Evolutionary conservation across 2,113 vertebrate genomes (phyloP).

Genomic region (Sturnira hondurensis): DNA sequence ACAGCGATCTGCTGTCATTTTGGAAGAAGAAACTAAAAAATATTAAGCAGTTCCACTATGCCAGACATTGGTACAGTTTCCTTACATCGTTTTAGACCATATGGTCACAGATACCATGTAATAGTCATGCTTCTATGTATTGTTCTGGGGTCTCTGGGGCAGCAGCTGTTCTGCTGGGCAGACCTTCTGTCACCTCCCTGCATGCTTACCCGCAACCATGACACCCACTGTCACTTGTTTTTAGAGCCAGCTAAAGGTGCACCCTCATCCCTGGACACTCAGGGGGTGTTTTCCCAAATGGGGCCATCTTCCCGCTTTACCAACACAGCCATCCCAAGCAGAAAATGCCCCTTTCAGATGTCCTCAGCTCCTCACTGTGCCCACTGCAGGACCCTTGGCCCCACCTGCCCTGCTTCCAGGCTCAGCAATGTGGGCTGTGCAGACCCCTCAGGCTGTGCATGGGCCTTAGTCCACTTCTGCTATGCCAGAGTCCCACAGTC

Average conservation of each 20-base stretch:
- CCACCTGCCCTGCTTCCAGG: neutral
- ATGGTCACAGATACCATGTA: neutral
- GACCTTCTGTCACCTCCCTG: neutral
- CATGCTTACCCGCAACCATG: neutral
- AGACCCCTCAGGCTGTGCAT: neutral
- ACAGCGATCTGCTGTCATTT: neutral
- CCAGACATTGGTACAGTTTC: neutral
- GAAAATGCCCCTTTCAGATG: neutral
- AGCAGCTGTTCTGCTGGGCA: neutral
- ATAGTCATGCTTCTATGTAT: neutral
- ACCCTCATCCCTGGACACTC: too few species aligned
- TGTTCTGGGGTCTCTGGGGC: neutral
- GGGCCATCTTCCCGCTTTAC: neutral
- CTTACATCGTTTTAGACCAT: neutral
- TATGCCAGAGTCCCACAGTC: neutral
- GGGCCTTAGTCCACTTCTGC: neutral
- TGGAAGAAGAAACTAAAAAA: neutral
- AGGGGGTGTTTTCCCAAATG: neutral
- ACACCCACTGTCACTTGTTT: neutral
- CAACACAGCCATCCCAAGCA: neutral
- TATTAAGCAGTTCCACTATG: too few species aligned
- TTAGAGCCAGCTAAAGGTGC: neutral
- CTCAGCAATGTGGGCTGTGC: neutral
- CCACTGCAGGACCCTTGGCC: neutral
- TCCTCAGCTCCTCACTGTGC: neutral